A percentile compares a stretch with the other conserved stretches of the same genome.
These are phyloP conservation scores for Astropecten irregularis DNA, from an alignment of 53 echinoderm and acorn worm genomes.

Conservation along the genomic window DNA sequence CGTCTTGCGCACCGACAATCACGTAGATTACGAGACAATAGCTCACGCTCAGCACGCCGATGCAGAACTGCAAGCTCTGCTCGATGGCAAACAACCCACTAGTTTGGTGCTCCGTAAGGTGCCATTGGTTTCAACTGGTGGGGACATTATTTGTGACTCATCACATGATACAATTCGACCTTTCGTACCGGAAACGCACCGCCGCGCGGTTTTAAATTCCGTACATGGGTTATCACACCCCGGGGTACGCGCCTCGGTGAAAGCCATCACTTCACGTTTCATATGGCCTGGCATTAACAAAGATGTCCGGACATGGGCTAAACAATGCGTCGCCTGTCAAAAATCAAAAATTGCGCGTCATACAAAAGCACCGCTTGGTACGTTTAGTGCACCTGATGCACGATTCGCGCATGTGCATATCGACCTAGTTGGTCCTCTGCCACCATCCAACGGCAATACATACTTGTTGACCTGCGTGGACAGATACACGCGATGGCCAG, in stretches of 20 bases:
- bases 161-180: not conserved
- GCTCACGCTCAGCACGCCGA: not conserved
- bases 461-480: constrained; percentile 59
- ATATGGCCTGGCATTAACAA: constrained; percentile 53
- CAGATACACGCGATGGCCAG: constrained; percentile 61
- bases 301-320: constrained; percentile 40
- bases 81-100: not conserved
- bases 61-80: not conserved
- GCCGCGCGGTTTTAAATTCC: constrained; percentile 39
- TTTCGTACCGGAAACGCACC: not conserved
- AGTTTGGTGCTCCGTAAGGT: not conserved
- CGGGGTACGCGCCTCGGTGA: constrained; percentile 18
- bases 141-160: constrained; percentile 4
- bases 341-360: constrained; percentile 36
- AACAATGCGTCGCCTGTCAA: constrained; percentile 21
- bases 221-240: constrained; percentile 47
- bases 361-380: constrained; percentile 38
- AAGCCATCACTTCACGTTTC: not conserved
- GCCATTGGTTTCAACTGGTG: not conserved
- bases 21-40: not conserved
- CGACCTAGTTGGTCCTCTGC: constrained; percentile 11
- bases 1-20: too few relatives aligned
- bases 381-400: constrained; percentile 45
- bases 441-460: constrained; percentile 30
- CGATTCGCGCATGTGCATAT: constrained; percentile 37